Evolutionary conservation across 1,140 invertebrate genomes (phyloP), one percentile per base, ranked within the genome.

Genomic region (Atta texana): DNA sequence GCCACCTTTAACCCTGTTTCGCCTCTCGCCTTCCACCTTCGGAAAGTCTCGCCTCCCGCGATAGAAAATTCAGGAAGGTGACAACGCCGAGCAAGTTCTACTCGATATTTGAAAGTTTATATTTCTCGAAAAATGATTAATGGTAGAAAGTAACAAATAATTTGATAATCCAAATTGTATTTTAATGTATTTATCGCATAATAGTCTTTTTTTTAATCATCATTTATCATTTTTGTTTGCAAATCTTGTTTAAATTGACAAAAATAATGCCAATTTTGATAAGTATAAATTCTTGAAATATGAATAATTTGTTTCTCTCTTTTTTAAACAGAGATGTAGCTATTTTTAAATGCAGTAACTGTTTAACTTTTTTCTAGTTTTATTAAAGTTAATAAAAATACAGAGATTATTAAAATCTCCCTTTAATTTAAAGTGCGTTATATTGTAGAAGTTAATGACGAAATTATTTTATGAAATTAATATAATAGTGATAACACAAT

Each of bases 1-100:
- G 34, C 84, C 77, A 34, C 66, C 39, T 53, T 64, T 75, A 55
- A 57, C 53, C 66, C 76, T 69, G 34, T 59, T 71, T 72, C 63
- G 44, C 24, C 68, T 71, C 55, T 34, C 49, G 6, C 2, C 68
- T 14, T 51, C 66, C n/a, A 18, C 21, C 66, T 80, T 77, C 18
- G 39, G 3, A 77, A 63, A 28, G 39, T 21, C 51, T 74, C 71
- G 71, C 24, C n/a, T 44, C 5, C 5, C 39, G 14, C 10, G 34
- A 18, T 8, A 49, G 24, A 64, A 74, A 74, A 31, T 24, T 51
- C 7, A 72, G 12, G 4, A 21, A 49, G 24, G 1, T n/a, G 57
- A 49, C 24, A 4, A 59, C 51, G 31, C 3, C 7, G 3, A 34
- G n/a, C 12, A 39, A 57, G 24, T 14, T 76, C 14, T 16, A 5